Base-by-base conservation (phyloP, 2,888 invertebrate genomes). In the Toxonevra muliebris region DNA sequence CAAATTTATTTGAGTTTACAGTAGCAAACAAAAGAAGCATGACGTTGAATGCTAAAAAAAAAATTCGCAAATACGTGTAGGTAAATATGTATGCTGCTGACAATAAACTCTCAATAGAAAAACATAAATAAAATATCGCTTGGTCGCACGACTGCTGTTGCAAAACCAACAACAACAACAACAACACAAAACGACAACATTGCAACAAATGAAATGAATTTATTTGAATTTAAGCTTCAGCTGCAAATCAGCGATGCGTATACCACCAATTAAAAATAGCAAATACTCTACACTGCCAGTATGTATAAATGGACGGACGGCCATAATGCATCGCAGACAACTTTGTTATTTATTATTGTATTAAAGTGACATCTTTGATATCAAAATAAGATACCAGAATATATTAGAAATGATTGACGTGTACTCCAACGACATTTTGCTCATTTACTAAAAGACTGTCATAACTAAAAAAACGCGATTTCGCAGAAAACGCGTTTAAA, bases 1-100 rank as follows among this genome's bases (percentile, higher is more conserved):
- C 62, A 62, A 62, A 62, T 62, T 67, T 62, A 62, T 67, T 62
- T 67, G 66, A 17, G 53, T 61, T 66, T 40, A 50, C 53, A 50
- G 57, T 61, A 50, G 52, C 12, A 2, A 58, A 19, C 52, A 58
- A 58, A 67, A 62, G n/a, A 17, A 66, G 30, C 45, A n/a, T 11
- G n/a, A 17, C 42, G 5, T 42, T 19, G n/a, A 7, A 13, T 1
- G 30, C 30, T 30, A 30, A 4, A 30, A 30, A 30, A 30, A 30
- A 30, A 2, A 50, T 50, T n/a, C n/a, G n/a, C n/a, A 15, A n/a
- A 7, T 50, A 15, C 15, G 15, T 50, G 55, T 9, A 55, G 3
- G 55, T 55, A 7, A 4, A 11, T 55, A 55, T 9, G 55, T 55
- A 55, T 55, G 55, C 10, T 15, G 12, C 17, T 9, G 17, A 19